Percentiles rank a stretch among this genome's conserved stretches.
Conservation (phyloP, 2,888 invertebrate species). For the Synergus gifuensis region DNA sequence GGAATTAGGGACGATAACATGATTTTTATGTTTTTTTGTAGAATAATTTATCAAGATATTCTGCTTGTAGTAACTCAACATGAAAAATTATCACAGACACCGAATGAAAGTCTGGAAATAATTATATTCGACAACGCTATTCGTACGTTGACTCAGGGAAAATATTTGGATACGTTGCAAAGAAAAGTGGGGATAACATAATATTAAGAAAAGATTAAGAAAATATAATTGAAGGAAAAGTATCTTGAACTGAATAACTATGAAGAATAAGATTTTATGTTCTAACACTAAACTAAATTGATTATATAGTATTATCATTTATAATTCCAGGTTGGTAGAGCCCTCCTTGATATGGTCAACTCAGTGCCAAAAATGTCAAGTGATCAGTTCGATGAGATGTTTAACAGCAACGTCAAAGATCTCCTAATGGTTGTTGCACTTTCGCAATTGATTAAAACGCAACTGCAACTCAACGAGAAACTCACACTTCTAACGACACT, state of each 20-base stretch:
- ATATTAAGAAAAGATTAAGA: no score
- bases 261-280: background rate
- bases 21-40: background rate
- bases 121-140: no score
- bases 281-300: background rate
- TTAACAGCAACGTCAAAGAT: constrained; percentile 98
- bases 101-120: no score
- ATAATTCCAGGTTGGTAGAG: constrained; percentile 84
- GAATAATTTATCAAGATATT: background rate
- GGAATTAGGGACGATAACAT: background rate
- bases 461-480: constrained; percentile 97
- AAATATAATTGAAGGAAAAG: no score
- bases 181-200: background rate
- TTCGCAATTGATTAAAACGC: constrained; percentile 97
- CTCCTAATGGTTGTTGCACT: constrained; percentile 98
- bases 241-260: background rate
- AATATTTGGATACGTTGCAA: background rate
- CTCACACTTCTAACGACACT: constrained; percentile 89
- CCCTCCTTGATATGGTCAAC: constrained; percentile 93
- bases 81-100: no score
- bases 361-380: constrained; percentile 94
- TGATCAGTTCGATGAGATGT: constrained; percentile 95
- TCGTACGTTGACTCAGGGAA: no score
- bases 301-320: background rate
- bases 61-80: background rate